Percentiles rank a stretch among this genome's conserved stretches.
Evolutionary conservation across 2,888 invertebrate species (phyloP).

Genomic region (Stenchaetothrips biformis): DNA sequence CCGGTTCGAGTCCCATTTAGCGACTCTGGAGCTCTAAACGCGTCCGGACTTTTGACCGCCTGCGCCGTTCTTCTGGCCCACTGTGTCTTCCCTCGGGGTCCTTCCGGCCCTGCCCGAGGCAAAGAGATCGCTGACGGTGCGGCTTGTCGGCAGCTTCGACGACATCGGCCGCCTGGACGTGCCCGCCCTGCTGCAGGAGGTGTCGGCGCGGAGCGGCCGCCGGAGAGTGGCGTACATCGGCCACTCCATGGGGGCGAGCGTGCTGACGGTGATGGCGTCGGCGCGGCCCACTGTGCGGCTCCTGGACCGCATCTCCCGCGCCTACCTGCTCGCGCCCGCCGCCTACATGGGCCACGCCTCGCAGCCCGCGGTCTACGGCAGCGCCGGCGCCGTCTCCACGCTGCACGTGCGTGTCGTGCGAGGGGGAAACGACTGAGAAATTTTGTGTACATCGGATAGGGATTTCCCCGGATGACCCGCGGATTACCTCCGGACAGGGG

Average conservation of each 20-base stretch:
- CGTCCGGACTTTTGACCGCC: too few relatives aligned
- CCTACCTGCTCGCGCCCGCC: conserved; percentile 3
- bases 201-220: background rate
- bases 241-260: conserved; percentile 19
- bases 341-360: conserved; percentile 2
- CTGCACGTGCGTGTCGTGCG: background rate
- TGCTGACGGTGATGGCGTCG: conserved; percentile 7
- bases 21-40: too few relatives aligned
- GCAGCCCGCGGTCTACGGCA: conserved; percentile 9
- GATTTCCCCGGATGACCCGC: too few relatives aligned
- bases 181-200: background rate
- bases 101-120: too few relatives aligned
- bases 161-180: conserved; percentile 9
- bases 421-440: too few relatives aligned
- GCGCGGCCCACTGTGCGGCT: background rate
- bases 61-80: too few relatives aligned
- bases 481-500: too few relatives aligned
- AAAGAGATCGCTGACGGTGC: too few relatives aligned
- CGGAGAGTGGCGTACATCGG: background rate
- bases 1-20: too few relatives aligned
- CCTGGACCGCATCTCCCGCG: background rate
- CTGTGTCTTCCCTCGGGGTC: too few relatives aligned
- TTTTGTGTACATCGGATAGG: too few relatives aligned
- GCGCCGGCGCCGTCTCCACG: background rate
- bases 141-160: background rate